Base-by-base conservation (phyloP, 92 coral and sea anemone genomes). In the Paragorgia papillata region DNA sequence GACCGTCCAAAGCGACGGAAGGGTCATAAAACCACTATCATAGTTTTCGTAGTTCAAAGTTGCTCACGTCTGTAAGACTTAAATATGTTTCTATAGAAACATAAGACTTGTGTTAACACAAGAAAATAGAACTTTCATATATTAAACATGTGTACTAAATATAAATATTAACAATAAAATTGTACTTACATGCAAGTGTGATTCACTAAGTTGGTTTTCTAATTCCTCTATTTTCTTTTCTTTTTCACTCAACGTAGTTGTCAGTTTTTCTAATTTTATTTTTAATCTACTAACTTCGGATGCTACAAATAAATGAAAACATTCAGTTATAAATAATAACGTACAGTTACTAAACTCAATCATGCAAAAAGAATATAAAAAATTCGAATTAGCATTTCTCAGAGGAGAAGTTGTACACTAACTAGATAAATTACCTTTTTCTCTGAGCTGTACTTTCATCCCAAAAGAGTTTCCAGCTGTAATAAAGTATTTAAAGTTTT, bases 241-340 rank as follows among this genome's bases (percentile, higher is more conserved):
- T 43, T 90, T 90, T 54, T 88, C 97, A n/a, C 84, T 86, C 55
- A 85, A 61, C 51, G 87, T 90, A 28, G 88, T 91, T 34, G 84
- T 88, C 35, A 93, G 85, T 53, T 91, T 83, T 44, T 93, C 97
- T 37, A 90, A 80, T 71, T 93, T 89, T 56, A 93, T 57, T 62
- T 86, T 93, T 13, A 93, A 81, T 58, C 88, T 89, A 62, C 81
- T 93, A 21, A 93, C 97, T 66, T 93, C 97, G 53, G 97, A 93
- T 1, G 97, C 97, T 93, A 24, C 14, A 69, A 83, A 31, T 10
- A 25, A 65, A 19, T 17, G 64, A 63, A 1, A 22, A 44, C 31
- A n/a, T n/a, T n/a, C n/a, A n/a, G n/a, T n/a, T n/a, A n/a, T n/a
- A 76, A 31, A 61, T 15, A 10, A 58, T 28, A 18, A 41, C 10